Conservation (phyloP, 2,113 vertebrate species). For the Proteles cristata region DNA sequence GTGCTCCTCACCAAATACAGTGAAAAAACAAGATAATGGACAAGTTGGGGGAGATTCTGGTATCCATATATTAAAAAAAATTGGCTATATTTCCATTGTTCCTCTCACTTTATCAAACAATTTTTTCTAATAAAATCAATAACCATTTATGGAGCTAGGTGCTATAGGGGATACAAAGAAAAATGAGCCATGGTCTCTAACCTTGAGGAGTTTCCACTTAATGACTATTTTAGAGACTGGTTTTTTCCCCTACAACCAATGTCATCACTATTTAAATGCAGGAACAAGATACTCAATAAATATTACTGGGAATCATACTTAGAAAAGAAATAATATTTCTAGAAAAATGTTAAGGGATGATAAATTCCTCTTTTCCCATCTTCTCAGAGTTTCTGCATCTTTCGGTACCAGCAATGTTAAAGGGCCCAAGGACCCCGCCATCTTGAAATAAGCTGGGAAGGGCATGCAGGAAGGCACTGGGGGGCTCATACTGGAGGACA, state of each 20-base stretch:
- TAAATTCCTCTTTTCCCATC: not conserved
- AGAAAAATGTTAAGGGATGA: constrained; percentile 35
- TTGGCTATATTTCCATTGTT: not conserved
- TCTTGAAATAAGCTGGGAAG: not conserved
- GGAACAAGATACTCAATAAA: constrained; percentile 23
- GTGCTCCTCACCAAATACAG: not conserved
- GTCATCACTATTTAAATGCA: constrained; percentile 59
- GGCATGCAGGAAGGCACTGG: not conserved
- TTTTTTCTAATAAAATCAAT: constrained; percentile 24
- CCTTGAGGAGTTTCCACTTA: constrained; percentile 48
- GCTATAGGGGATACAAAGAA: not conserved
- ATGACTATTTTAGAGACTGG: constrained; percentile 18
- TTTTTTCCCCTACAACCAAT: not conserved
- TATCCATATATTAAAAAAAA: not conserved
- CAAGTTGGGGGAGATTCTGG: not conserved
- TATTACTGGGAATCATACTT: constrained; percentile 48
- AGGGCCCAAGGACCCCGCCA: accelerated
- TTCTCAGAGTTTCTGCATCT: not conserved
- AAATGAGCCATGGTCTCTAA: not conserved
- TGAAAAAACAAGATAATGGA: not conserved
- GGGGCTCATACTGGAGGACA: constrained; percentile 1
- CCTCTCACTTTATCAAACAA: not conserved
- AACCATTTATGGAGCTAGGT: constrained; percentile 37
- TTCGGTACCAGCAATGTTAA: not conserved
- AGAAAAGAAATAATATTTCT: constrained; percentile 41